Base-by-base conservation (phyloP, 2,797 vertebrate species). In the Acestrorhynchus altus region DNA sequence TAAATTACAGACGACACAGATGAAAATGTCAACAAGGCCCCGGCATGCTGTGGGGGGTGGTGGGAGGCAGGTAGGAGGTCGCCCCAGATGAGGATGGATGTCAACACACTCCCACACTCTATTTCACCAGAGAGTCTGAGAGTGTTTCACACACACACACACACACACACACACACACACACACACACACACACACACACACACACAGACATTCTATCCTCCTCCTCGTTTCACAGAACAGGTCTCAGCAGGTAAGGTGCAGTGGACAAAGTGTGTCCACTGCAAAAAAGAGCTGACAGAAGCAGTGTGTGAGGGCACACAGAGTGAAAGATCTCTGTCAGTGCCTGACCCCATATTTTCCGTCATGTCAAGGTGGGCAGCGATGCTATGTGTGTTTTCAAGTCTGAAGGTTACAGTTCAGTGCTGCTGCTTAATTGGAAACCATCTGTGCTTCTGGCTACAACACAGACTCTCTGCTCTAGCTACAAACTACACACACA, bases 21-120 rank as follows among this genome's bases (percentile, higher is more conserved):
- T 86, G 85, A 84, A 84, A 86, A 84, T 86, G 83, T 86, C 85
- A 86, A 86, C 83, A 86, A 86, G 85, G 71, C 66, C 52, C 73
- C 15, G 57, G 64, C 46, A 74, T 64, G 24, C 52, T 61, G 73
- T 66, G 60, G 47, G 76, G 71, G 79, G 78, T 61, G 73, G 71
- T 47, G 47, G 76, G 71, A 81, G 78, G 83, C 76, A 79, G 79
- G 74, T 79, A 64, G 81, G 83, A 81, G 85, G 83, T 81, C 72
- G 67, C 72, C 74, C 83, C 78, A 81, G 76, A 86, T 79, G 83
- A 81, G 81, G 79, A 84, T 83, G 75, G 85, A 86, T 84, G 85
- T 83, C 35, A 65, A 79, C 76, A 81, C 12, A 64, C 75, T 72
- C 79, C 77, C 28, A 9, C 60, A 52, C 26, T 57, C 61, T 71